A percentile compares a stretch with the other conserved stretches of the same genome.
Conservation (phyloP, 1,140 invertebrate genomes). For the Pogonomyrmex californicus region DNA sequence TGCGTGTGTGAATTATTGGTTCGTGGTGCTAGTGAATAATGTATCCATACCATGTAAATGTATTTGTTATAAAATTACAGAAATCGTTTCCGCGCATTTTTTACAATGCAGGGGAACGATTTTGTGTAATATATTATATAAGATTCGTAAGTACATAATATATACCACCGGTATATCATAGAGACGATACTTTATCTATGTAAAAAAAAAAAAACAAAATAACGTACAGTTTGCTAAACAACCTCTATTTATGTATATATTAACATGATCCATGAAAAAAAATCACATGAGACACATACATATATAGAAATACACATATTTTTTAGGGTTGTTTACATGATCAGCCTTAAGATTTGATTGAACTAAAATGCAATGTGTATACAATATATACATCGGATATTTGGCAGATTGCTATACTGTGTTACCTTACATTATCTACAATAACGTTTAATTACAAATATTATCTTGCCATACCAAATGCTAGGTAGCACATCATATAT, state of each 20-base stretch:
- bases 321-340: constrained; percentile 87
- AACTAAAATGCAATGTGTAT: constrained; percentile 79
- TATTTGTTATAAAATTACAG: constrained; percentile 80
- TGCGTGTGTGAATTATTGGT: constrained; percentile 83
- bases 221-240: constrained; percentile 84
- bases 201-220: constrained; percentile 76
- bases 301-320: constrained; percentile 87
- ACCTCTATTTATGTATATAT: constrained; percentile 86
- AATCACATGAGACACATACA: constrained; percentile 81
- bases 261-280: constrained; percentile 75
- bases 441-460: constrained; percentile 77
- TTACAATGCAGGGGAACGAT: constrained; percentile 75
- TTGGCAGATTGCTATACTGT: constrained; percentile 79
- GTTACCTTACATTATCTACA: constrained; percentile 79
- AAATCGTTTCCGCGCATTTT: constrained; percentile 74
- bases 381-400: constrained; percentile 78
- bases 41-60: constrained; percentile 80
- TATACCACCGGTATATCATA: constrained; percentile 82
- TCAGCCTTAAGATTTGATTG: constrained; percentile 86
- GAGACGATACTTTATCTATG: constrained; percentile 81
- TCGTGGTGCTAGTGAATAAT: constrained; percentile 84
- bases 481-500: constrained; percentile 80
- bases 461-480: constrained; percentile 85
- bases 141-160: constrained; percentile 75
- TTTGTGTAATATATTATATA: constrained; percentile 77